Evolutionary conservation across 2,797 vertebrate genomes (phyloP).

Genomic region (Melanotaenia boesemani): DNA sequence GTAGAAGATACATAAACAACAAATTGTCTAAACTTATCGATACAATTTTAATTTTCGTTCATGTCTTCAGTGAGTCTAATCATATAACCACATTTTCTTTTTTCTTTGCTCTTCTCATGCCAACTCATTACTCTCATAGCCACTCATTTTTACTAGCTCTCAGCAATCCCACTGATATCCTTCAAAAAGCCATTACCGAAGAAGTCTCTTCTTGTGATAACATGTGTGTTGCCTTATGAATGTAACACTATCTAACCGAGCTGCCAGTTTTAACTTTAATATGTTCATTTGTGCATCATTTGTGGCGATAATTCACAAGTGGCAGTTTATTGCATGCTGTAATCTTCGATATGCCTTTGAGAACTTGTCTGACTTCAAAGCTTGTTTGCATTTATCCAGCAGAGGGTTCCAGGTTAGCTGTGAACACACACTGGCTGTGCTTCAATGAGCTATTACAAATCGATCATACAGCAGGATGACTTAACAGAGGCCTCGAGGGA

Average conservation of each 20-base stretch:
- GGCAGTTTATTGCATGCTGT: slow-evolving; percentile 48
- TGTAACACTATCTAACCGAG: slow-evolving; percentile 9
- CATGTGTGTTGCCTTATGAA: background rate
- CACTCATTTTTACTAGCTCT: background rate
- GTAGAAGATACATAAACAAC: background rate
- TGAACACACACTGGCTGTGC: slow-evolving; percentile 54
- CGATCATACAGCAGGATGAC: slow-evolving; percentile 53
- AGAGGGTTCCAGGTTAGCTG: slow-evolving; percentile 67
- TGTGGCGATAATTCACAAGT: slow-evolving; percentile 49
- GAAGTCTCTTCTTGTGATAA: background rate
- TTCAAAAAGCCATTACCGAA: slow-evolving; percentile 12
- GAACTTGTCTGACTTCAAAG: slow-evolving; percentile 54
- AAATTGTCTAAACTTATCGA: background rate
- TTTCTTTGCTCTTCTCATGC: background rate
- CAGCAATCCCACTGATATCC: background rate
- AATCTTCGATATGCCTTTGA: slow-evolving; percentile 57
- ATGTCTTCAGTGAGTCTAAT: background rate
- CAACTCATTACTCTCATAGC: slow-evolving; percentile 17
- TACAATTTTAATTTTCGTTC: background rate
- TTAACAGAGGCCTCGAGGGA: slow-evolving; percentile 57
- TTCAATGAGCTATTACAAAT: slow-evolving; percentile 72
- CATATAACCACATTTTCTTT: background rate
- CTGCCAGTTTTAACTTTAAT: slow-evolving; percentile 16
- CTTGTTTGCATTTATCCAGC: slow-evolving; percentile 51
- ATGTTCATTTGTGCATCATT: slow-evolving; percentile 26